Percentiles rank a stretch among this genome's conserved stretches.
phyloP scores from a whole-genome alignment of 2,113 vertebrate genomes.

The Catharus minimus region DNA sequence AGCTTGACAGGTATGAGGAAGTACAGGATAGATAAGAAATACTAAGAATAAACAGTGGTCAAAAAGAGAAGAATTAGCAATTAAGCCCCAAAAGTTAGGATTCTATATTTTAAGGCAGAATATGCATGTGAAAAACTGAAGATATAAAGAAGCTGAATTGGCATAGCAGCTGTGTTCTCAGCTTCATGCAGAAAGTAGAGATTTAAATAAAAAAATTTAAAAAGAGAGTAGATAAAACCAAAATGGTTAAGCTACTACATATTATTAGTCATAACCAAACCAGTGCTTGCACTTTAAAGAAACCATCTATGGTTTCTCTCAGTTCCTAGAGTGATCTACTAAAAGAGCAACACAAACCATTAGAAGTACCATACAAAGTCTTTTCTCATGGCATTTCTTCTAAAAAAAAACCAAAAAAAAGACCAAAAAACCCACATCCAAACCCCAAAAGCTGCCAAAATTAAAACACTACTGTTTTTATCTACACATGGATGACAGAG shows the following conservation, averaged over 20 bases:
- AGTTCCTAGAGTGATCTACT: neutral
- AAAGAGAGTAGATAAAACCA: neutral
- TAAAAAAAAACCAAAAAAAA: neutral
- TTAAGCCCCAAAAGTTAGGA: neutral
- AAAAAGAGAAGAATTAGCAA: neutral
- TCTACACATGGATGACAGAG: neutral
- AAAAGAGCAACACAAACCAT: neutral
- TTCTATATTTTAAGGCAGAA: neutral
- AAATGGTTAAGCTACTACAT: neutral
- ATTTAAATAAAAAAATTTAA: neutral
- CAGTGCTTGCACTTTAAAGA: neutral
- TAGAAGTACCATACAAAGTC: neutral
- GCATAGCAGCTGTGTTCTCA: neutral
- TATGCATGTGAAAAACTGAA: neutral
- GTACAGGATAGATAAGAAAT: neutral
- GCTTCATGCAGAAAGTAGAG: neutral
- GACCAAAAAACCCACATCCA: neutral
- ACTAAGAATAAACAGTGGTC: neutral
- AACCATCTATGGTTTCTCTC: neutral
- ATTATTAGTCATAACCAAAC: neutral
- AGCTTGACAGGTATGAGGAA: neutral
- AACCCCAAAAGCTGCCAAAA: neutral
- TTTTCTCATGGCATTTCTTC: neutral
- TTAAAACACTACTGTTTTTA: neutral
- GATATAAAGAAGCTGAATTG: neutral